Percentiles rank a stretch among this genome's conserved stretches.
These are phyloP conservation scores for Eulithis prunata DNA, from an alignment of 2,888 invertebrate species.

Conservation along the genomic window DNA sequence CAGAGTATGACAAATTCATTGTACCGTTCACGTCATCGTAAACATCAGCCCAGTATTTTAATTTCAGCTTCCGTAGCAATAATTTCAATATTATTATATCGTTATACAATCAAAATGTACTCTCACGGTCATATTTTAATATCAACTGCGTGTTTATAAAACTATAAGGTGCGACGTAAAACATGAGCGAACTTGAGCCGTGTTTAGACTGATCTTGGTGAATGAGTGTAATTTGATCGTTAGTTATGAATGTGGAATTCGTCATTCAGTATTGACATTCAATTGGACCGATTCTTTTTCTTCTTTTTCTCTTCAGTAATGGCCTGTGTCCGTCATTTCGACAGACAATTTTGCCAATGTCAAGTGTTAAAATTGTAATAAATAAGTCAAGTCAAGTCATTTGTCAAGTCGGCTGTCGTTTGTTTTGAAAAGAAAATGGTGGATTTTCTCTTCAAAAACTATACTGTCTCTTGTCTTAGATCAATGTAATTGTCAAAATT, in stretches of 20 bases:
- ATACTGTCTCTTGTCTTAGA: too few relatives aligned
- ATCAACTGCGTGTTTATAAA: conserved; percentile 71
- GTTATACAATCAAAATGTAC: conserved; percentile 54
- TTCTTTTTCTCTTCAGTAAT: too few relatives aligned
- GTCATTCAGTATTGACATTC: conserved; percentile 26
- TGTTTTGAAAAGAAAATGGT: too few relatives aligned
- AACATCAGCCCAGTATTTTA: conserved; percentile 36
- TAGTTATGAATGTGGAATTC: conserved; percentile 37
- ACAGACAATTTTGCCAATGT: too few relatives aligned
- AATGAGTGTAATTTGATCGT: conserved; percentile 68
- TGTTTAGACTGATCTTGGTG: conserved; percentile 81
- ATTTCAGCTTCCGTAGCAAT: conserved; percentile 51
- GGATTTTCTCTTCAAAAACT: too few relatives aligned
- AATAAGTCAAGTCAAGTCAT: too few relatives aligned
- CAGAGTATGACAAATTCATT: conserved; percentile 7
- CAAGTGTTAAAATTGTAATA: too few relatives aligned
- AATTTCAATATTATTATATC: conserved; percentile 53
- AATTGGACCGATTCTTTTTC: too few relatives aligned
- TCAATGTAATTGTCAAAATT: too few relatives aligned
- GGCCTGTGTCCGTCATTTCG: too few relatives aligned
- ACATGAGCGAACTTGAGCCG: conserved; percentile 64
- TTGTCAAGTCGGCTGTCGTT: too few relatives aligned
- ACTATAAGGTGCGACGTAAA: conserved; percentile 64
- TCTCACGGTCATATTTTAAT: conserved; percentile 76
- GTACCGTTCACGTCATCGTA: conserved; percentile 20